Conservation (phyloP, 2,888 invertebrate species). For the Rhamnusium bicolor region DNA sequence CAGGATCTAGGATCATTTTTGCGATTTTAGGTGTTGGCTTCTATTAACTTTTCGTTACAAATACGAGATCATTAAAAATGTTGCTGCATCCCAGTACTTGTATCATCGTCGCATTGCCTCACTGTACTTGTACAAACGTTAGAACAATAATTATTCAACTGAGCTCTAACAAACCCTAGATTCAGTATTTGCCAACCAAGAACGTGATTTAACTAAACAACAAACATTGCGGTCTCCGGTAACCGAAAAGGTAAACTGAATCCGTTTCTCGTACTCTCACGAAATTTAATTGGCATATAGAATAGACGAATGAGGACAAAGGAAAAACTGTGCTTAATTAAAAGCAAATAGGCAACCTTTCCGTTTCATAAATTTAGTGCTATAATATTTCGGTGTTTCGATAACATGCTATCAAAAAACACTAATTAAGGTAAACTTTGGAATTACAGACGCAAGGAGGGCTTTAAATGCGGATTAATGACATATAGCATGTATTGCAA, state of each 20-base stretch:
- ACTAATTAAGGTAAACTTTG: neutral
- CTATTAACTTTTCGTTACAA: too few species aligned
- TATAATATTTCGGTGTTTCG: neutral
- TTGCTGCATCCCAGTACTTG: neutral
- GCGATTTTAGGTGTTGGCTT: too few species aligned
- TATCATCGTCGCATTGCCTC: neutral
- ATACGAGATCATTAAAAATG: neutral
- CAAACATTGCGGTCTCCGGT: conserved; percentile 12
- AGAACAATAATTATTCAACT: conserved; percentile 24
- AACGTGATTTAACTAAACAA: conserved; percentile 28
- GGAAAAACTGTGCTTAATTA: neutral
- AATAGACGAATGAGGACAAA: neutral
- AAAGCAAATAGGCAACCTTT: neutral
- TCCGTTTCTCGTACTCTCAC: neutral
- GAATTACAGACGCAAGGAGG: too few species aligned
- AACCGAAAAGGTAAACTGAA: conserved; percentile 26
- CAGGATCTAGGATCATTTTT: too few species aligned
- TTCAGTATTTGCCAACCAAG: conserved; percentile 3
- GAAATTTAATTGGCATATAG: neutral
- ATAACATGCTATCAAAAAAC: neutral
- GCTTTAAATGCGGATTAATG: too few species aligned
- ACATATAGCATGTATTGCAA: too few species aligned
- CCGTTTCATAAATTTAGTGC: neutral
- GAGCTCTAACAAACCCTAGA: neutral
- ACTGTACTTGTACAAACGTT: neutral